Conservation (phyloP, 1,140 invertebrate genomes). For the Asbolus verrucosus region DNA sequence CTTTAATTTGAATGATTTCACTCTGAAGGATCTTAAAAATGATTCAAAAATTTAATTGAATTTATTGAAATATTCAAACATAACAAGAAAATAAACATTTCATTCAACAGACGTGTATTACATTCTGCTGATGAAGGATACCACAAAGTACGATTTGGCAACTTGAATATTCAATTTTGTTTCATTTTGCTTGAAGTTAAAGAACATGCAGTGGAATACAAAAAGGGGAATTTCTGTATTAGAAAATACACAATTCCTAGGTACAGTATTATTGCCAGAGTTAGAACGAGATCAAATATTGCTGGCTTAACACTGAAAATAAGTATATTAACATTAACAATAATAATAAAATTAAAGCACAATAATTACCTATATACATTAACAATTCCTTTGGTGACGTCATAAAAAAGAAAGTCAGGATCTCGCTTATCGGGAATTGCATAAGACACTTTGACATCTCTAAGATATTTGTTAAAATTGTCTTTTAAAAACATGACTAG, state of each 20-base stretch:
- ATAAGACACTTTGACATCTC: slow-evolving; percentile 78
- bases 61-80: slow-evolving; percentile 39
- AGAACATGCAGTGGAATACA: slow-evolving; percentile 64
- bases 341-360: slow-evolving; percentile 15
- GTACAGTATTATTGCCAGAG: slow-evolving; percentile 86
- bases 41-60: slow-evolving; percentile 2
- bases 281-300: slow-evolving; percentile 95
- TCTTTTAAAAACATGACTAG: slow-evolving; percentile 77
- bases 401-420: slow-evolving; percentile 94
- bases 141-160: slow-evolving; percentile 38
- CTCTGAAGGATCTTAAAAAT: neutral
- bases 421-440: slow-evolving; percentile 85
- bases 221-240: slow-evolving; percentile 78
- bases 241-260: slow-evolving; percentile 84
- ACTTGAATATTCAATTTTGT: slow-evolving; percentile 26
- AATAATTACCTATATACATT: slow-evolving; percentile 92
- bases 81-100: slow-evolving; percentile 35
- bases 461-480: slow-evolving; percentile 81
- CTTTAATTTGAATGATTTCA: too few species aligned
- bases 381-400: slow-evolving; percentile 80
- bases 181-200: slow-evolving; percentile 55
- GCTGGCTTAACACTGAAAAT: slow-evolving; percentile 93
- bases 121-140: neutral
- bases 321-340: slow-evolving; percentile 40
- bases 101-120: slow-evolving; percentile 11